Evolutionary conservation across 1,140 invertebrate species (phyloP), one percentile per base, ranked within the genome.

Genomic region (Drosophila prosaltans): DNA sequence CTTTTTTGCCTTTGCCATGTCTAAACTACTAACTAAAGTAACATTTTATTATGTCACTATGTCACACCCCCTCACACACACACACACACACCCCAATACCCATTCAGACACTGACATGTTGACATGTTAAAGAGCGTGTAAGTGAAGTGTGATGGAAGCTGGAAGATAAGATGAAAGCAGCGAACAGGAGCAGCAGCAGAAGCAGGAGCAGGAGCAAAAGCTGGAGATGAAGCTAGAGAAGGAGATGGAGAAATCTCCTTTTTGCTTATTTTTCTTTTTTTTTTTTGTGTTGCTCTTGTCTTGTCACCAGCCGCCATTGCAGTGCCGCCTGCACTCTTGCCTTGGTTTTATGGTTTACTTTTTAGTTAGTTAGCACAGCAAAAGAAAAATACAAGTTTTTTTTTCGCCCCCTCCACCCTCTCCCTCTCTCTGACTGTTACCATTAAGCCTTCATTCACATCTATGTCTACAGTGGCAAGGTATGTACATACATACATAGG

Each of bases 21-120:
- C 75, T 72, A 69, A 78, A 78, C 74, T 78, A 78, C 69, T 68
- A 65, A 78, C 76, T 83, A 86, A 80, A 83, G 80, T 82, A 89
- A 72, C 84, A 80, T 89, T 88, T 89, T 88, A 88, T 88, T 88
- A 88, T 88, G 83, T 89, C 83, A 89, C 84, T 88, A 74, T 83
- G 83, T 88, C 83, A 88, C 68, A 64, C 64, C 36, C 45, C 8
- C 36, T 16, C 65, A 28, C 54, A 54, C 60, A 45, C 36, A 51
- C 30, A 69, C 57, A 57, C 69, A 8, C 28, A 21, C 40, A 57
- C 54, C 32, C 24, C 43, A 26, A 39, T 45, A 55, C n/a, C 28
- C 24, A 48, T 3, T 21, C 10, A 59, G 6, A 45, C 26, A 51
- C 70, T 83, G 83, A 80, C 83, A 88, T 89, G 80, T 77, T 88